phyloP scores from a whole-genome alignment of 1,140 invertebrate genomes.

The Armadillidium nasatum region DNA sequence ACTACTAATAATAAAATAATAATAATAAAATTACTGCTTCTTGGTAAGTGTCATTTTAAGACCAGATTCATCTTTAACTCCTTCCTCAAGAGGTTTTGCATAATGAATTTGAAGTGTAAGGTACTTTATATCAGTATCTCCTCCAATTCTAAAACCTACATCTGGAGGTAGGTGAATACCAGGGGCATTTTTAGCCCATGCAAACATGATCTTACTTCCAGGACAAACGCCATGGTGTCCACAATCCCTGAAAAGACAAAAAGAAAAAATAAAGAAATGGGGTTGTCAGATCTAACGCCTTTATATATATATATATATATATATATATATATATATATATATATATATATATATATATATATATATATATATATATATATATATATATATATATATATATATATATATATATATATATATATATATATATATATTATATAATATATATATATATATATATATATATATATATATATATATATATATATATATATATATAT shows the following conservation, averaged over 20 bases:
- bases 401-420: background rate
- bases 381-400: background rate
- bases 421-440: background rate
- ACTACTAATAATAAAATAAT: too few relatives aligned
- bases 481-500: background rate
- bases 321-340: slow-evolving; percentile 6
- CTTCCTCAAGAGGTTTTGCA: slow-evolving; percentile 45
- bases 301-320: background rate
- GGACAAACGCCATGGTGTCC: slow-evolving; percentile 50
- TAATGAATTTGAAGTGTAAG: slow-evolving; percentile 59
- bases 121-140: slow-evolving; percentile 52
- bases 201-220: slow-evolving; percentile 56
- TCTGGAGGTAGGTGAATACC: slow-evolving; percentile 54
- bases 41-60: slow-evolving; percentile 33
- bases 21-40: slow-evolving; percentile 5
- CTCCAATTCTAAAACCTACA: slow-evolving; percentile 58
- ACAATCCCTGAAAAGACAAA: slow-evolving; percentile 48
- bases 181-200: slow-evolving; percentile 63
- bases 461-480: background rate
- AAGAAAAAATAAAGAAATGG: background rate
- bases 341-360: slow-evolving; percentile 1
- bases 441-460: background rate
- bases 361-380: background rate
- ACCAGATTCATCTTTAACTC: slow-evolving; percentile 30
- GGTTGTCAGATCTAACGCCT: background rate